Percentiles rank a stretch among this genome's conserved stretches.
These are phyloP conservation scores for Oxyteleia sp. DNA, from an alignment of 2,888 invertebrate genomes.

Conservation along the genomic window DNA sequence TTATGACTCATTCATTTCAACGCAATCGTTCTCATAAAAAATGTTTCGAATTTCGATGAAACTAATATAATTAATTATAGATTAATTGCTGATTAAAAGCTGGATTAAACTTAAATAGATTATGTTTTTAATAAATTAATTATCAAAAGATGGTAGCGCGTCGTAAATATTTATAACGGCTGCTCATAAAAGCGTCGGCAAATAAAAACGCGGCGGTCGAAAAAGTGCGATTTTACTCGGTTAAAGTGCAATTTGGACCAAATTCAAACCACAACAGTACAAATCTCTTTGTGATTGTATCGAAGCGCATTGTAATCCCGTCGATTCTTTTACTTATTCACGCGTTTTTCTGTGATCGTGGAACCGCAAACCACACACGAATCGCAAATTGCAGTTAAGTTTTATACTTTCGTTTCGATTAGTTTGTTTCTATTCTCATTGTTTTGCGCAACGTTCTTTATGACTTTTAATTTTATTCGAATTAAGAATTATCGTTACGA, in stretches of 20 bases:
- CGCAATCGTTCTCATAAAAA: no score
- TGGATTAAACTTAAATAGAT: no score
- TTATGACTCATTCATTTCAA: no score
- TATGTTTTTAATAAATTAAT: constrained; percentile 32
- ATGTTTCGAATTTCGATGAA: no score
- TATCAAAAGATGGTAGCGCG: constrained; percentile 22
- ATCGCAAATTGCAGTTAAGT: constrained; percentile 79
- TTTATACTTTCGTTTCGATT: constrained; percentile 47
- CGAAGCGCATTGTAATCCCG: constrained; percentile 74
- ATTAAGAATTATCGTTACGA: no score
- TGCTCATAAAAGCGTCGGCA: constrained; percentile 22
- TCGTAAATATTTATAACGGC: constrained; percentile 40
- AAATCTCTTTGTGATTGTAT: constrained; percentile 74
- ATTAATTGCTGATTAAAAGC: no score
- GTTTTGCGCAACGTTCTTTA: constrained; percentile 2
- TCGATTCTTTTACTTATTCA: constrained; percentile 76
- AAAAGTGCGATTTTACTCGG: constrained; percentile 59
- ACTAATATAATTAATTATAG: no score
- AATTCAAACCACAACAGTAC: constrained; percentile 67
- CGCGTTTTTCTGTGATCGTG: constrained; percentile 75
- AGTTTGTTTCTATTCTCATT: constrained; percentile 44
- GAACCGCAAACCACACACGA: constrained; percentile 76
- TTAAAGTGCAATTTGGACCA: constrained; percentile 57
- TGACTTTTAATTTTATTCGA: no score
- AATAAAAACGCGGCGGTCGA: constrained; percentile 35